Conservation (phyloP, 30 jellyfish, hydroid and myxozoan species). For the Catostylus mosaicus region DNA sequence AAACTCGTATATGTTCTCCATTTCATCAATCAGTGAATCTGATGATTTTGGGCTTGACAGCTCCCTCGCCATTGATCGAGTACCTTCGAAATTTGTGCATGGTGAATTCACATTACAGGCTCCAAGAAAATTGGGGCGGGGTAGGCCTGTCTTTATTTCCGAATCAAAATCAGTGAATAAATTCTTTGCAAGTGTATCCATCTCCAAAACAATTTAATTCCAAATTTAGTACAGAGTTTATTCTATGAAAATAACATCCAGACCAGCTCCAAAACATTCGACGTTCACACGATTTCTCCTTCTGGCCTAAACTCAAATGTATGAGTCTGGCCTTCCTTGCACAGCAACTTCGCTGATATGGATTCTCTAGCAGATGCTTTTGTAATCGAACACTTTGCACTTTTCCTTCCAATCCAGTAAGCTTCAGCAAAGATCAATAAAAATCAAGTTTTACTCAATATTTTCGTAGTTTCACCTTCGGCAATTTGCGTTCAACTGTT, state of each 20-base stretch:
- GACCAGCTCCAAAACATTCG: not conserved
- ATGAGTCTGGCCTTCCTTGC: no score
- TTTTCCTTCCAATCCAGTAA: no score
- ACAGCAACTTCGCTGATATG: no score
- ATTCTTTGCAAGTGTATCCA: conserved; percentile 77
- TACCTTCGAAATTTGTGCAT: not conserved
- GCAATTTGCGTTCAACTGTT: not conserved
- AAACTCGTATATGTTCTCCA: conserved; percentile 51
- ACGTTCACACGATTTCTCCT: no score
- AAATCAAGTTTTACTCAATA: no score
- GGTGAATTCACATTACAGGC: conserved; percentile 30
- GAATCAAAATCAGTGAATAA: conserved; percentile 54
- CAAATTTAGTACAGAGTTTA: not conserved
- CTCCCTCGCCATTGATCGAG: conserved; percentile 23
- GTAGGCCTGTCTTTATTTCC: conserved; percentile 19
- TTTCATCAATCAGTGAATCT: conserved; percentile 75
- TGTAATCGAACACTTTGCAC: no score
- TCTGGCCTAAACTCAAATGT: no score
- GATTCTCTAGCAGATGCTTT: no score
- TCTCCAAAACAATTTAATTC: not conserved
- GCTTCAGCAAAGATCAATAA: no score
- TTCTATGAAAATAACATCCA: not conserved
- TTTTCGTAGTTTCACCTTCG: no score
- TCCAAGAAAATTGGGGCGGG: conserved; percentile 12
- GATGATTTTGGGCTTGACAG: conserved; percentile 65